phyloP scores from a whole-genome alignment of 2,113 vertebrate genomes.

The Pungitius pungitius region DNA sequence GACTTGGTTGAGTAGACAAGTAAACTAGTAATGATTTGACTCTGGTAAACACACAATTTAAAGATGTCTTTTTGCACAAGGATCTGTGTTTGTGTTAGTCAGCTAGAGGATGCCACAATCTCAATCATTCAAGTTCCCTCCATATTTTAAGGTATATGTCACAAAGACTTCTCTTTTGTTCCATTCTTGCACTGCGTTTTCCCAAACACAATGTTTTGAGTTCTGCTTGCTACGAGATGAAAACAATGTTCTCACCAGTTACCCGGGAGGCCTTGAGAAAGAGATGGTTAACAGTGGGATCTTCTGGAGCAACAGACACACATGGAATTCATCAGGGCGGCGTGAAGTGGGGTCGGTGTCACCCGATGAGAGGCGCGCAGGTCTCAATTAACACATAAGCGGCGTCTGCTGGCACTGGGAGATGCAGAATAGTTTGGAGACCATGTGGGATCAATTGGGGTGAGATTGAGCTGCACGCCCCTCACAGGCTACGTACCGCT shows the following conservation, averaged over 20 bases:
- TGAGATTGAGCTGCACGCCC: neutral
- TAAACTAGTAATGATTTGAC: neutral
- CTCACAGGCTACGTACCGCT: neutral
- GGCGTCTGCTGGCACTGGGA: constrained; percentile 21
- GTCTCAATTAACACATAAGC: constrained; percentile 60
- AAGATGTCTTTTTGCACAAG: neutral
- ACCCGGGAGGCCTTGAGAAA: constrained; percentile 27
- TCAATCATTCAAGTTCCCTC: neutral
- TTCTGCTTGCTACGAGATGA: constrained; percentile 4
- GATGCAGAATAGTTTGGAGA: constrained; percentile 18
- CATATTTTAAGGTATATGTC: neutral
- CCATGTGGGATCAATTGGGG: constrained; percentile 1
- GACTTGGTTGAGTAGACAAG: neutral
- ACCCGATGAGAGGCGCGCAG: constrained; percentile 47
- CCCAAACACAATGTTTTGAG: neutral
- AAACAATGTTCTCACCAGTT: constrained; percentile 24
- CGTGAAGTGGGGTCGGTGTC: constrained; percentile 57
- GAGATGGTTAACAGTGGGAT: constrained; percentile 37
- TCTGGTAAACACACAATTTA: neutral
- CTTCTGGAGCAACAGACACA: constrained; percentile 31
- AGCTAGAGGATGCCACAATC: neutral
- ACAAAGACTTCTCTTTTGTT: neutral
- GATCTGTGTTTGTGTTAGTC: neutral
- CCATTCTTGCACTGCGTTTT: neutral
- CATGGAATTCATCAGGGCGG: constrained; percentile 59